Evolutionary conservation across 2,888 invertebrate species (phyloP).

Genomic region (Tenthredo amoena): DNA sequence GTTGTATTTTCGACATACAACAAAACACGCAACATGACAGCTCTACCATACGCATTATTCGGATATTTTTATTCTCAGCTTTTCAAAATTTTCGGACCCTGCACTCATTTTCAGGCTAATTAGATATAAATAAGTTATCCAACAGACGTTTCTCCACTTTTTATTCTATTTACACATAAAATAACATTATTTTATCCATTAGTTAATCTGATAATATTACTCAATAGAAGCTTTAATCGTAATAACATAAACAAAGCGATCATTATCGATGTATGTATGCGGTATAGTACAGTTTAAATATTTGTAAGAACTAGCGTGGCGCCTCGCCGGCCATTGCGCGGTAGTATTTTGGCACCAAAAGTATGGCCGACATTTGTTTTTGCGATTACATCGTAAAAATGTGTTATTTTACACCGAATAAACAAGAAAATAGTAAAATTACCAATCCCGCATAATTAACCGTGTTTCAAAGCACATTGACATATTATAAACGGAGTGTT

Average conservation of each 20-base stretch:
- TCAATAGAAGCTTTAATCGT: not conserved
- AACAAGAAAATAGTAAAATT: constrained; percentile 52
- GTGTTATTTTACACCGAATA: constrained; percentile 60
- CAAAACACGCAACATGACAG: not conserved
- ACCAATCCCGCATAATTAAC: not conserved
- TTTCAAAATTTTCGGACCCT: not conserved
- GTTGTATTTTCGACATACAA: not conserved
- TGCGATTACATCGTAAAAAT: constrained; percentile 63
- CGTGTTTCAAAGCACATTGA: not conserved
- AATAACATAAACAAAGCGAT: not conserved
- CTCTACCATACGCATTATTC: not conserved
- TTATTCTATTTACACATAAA: not conserved
- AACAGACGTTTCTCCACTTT: not conserved
- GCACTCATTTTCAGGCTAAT: not conserved
- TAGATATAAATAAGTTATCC: not conserved
- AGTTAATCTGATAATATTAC: not conserved
- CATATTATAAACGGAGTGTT: not conserved
- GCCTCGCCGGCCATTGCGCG: constrained; percentile 66
- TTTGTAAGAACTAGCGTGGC: constrained; percentile 30
- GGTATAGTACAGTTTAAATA: not conserved
- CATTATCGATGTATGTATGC: not conserved
- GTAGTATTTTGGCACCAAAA: constrained; percentile 71
- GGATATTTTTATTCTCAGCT: not conserved
- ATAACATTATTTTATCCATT: not conserved
- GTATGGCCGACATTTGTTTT: constrained; percentile 75